Conservation (phyloP, 2,797 vertebrate species). For the Artibeus lituratus region DNA sequence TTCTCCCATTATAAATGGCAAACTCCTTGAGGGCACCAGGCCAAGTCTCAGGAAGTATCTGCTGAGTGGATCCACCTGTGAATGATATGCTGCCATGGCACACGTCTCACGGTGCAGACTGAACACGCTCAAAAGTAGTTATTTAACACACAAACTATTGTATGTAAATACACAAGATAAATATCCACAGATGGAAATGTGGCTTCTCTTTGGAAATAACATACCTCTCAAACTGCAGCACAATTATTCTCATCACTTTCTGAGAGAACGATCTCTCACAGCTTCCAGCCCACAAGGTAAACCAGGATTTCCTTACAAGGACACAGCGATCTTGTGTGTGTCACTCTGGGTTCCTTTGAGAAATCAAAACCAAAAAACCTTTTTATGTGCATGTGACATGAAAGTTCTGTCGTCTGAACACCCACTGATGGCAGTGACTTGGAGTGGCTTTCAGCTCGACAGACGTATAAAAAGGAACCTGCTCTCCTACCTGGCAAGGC, state of each 20-base stretch:
- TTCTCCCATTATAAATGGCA: background rate
- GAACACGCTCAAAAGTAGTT: background rate
- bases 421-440: fast-evolving
- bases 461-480: background rate
- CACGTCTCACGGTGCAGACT: fast-evolving
- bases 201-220: background rate
- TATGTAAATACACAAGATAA: background rate
- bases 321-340: background rate
- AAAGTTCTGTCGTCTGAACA: background rate
- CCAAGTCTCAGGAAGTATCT: background rate
- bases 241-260: background rate
- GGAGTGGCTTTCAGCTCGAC: background rate
- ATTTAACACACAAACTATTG: background rate
- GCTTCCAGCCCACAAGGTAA: background rate
- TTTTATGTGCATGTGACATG: background rate
- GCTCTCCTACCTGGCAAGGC: background rate
- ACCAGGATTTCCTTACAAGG: background rate
- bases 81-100: fast-evolving
- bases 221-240: background rate
- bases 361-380: background rate
- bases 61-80: background rate
- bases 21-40: background rate
- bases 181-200: background rate
- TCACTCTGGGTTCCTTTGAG: background rate
- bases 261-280: background rate